A percentile compares a stretch with the other conserved stretches of the same genome.
Evolutionary conservation across 2,113 vertebrate species (phyloP).

Genomic region (Pelecanus crispus): DNA sequence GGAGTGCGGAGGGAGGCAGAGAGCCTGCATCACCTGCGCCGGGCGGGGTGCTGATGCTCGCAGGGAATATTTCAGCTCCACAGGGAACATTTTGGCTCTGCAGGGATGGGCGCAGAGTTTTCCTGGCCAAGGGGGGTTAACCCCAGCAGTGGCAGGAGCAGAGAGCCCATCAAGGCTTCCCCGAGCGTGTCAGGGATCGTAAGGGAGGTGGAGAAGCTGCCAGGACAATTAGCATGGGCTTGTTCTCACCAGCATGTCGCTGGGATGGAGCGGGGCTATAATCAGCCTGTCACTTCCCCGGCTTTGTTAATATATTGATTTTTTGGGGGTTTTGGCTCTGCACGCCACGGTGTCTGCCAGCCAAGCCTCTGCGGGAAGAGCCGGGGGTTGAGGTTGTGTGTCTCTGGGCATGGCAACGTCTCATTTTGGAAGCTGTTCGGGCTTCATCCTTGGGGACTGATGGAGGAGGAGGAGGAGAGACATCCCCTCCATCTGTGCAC

Average conservation of each 20-base stretch:
- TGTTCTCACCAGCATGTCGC: background rate
- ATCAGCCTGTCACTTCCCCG: background rate
- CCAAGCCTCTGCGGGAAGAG: background rate
- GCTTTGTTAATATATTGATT: conserved; percentile 37
- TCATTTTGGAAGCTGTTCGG: background rate
- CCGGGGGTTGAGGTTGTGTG: background rate
- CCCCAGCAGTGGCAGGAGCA: background rate
- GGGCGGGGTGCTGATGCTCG: background rate
- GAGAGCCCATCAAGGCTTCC: background rate
- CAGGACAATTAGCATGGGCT: conserved; percentile 31
- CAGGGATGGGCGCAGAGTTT: background rate
- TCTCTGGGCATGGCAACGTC: background rate
- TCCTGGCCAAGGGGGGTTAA: background rate
- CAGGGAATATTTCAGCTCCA: background rate
- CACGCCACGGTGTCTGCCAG: background rate
- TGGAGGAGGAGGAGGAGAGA: conserved; percentile 23
- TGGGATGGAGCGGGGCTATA: background rate
- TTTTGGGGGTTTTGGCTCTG: background rate
- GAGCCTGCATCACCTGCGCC: background rate
- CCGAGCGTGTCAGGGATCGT: background rate
- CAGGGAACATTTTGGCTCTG: background rate
- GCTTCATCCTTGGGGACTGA: background rate
- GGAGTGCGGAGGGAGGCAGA: background rate
- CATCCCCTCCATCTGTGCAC: conserved; percentile 16
- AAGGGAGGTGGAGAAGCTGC: background rate